Evolutionary conservation across 1,140 invertebrate genomes (phyloP).

Genomic region (Drosophila oshimai): DNA sequence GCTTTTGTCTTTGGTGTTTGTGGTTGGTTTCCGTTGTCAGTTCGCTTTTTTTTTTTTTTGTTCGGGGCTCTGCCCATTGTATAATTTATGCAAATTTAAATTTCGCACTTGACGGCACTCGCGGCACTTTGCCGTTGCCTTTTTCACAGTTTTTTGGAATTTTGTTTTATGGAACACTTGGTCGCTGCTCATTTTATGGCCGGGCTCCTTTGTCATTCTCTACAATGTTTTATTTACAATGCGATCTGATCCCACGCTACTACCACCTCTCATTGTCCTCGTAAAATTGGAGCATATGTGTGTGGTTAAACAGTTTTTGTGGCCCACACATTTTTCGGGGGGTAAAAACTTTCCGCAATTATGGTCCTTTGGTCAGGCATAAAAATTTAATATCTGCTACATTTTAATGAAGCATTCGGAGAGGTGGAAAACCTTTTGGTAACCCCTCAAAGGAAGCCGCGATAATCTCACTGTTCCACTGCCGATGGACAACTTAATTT

Average conservation of each 20-base stretch:
- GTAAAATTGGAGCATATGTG: conserved; percentile 35
- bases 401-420: conserved; percentile 20
- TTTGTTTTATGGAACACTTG: conserved; percentile 38
- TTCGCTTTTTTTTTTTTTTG: conserved; percentile 12
- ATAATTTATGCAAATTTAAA: conserved; percentile 52
- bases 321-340: not conserved
- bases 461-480: conserved; percentile 4
- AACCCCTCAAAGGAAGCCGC: not conserved
- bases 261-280: conserved; percentile 22
- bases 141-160: conserved; percentile 38
- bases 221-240: conserved; percentile 48
- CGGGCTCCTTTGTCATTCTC: conserved; percentile 16
- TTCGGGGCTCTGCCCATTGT: conserved; percentile 33
- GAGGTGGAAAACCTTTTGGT: not conserved
- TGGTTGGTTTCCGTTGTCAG: conserved; percentile 23
- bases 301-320: not conserved
- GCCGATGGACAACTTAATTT: conserved; percentile 1
- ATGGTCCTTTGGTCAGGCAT: conserved; percentile 34
- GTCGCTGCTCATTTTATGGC: conserved; percentile 34
- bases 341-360: conserved; percentile 29
- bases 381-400: conserved; percentile 19
- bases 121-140: conserved; percentile 43
- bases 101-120: conserved; percentile 49
- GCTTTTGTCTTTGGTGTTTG: conserved; percentile 36
- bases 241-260: conserved; percentile 21